Base-by-base conservation (phyloP, 2,888 invertebrate genomes). In the Venustoraphidia nigricollis region DNA sequence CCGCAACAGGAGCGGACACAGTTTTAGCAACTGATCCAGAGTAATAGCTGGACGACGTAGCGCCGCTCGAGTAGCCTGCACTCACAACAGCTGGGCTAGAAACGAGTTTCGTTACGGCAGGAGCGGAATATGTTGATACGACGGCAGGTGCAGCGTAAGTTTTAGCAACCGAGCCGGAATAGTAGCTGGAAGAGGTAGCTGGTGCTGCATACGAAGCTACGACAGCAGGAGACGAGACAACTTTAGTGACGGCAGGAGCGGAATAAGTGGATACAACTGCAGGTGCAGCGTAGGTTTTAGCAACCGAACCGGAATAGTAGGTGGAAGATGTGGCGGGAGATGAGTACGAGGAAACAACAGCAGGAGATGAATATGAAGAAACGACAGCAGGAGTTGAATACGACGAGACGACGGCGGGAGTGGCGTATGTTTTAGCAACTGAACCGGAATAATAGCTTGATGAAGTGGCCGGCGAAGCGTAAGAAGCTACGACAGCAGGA, bases 21-120 rank as follows among this genome's bases (percentile, higher is more conserved):
- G 46, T 47, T 51, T 54, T 43, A 45, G 55, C 50, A 50, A 56
- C 50, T 51, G 56, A 45, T 47, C 49, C 8, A 53, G 57, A 40
- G 17, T 38, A 34, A 11, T n/a, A 9, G 10, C 63, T 60, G 4
- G 76, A 75, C 1, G 75, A 65, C 8, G 71, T 72, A 5, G 72
- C 70, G 10, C 74, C 67, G 27, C 27, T 27, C 3, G 43, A 17
- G 34, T 34, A 34, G 5, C 27, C 17, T 27, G 44, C 8, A 17
- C 44, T 27, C 6, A 27, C 27, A 27, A 27, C 27, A 10, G 14
- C 41, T 34, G 42, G 42, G 10, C 27, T 11, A 8, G 51, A 44
- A 41, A 43, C 45, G n/a, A 43, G 41, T 34, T 45, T 36, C 10
- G 50, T 34, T 2, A 44, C n/a, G 36, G 51, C 36, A 13, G 48